Base-by-base conservation (phyloP, 1,140 invertebrate genomes). In the Drosophila ogumai region DNA sequence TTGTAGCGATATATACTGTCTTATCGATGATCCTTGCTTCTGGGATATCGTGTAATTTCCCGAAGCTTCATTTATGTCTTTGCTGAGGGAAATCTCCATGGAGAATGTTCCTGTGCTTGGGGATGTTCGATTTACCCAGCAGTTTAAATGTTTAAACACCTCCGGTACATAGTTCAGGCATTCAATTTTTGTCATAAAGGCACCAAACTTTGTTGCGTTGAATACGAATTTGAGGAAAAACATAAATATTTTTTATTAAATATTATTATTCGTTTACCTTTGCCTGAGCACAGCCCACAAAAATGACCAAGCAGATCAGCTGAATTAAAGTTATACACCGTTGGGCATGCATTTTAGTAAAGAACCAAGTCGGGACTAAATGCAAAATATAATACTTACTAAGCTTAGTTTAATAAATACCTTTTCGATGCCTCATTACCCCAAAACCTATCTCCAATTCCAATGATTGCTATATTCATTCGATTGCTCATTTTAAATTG, bases 151-250 rank as follows among this genome's bases (percentile, higher is more conserved):
- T 4, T 3, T 17, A 3, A 68, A 3, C 6, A 59, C 4, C 17
- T 73, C 54, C 22, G 55, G 64, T 17, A 15, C 13, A 43, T 68
- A 50, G 22, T 67, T 73, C 2, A n/a, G 4, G n/a, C 69, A 68
- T 6, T 73, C 44, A 7, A 73, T 1, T 19, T 44, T 52, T 5
- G 54, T 73, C 19, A 73, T 31, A 4, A 12, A 19, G 8, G 6
- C 44, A 19, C 57, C n/a, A 2, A 67, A n/a, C 63, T 67, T 22
- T 36, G 10, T 28, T 50, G 22, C 22, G 4, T 28, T 9, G 4
- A 47, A 28, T 9, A 47, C n/a, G 3, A 25, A 15, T 25, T 13
- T 13, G 8, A 46, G 13, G 0, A 2, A 7, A 46, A 22, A 13
- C 2, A 15, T 15, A 25, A 25, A 25, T 7, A 47, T 25, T 15